Evolutionary conservation across 1,140 invertebrate species (phyloP), one percentile per base, ranked within the genome.

Genomic region (Ostrea denselamellosa): DNA sequence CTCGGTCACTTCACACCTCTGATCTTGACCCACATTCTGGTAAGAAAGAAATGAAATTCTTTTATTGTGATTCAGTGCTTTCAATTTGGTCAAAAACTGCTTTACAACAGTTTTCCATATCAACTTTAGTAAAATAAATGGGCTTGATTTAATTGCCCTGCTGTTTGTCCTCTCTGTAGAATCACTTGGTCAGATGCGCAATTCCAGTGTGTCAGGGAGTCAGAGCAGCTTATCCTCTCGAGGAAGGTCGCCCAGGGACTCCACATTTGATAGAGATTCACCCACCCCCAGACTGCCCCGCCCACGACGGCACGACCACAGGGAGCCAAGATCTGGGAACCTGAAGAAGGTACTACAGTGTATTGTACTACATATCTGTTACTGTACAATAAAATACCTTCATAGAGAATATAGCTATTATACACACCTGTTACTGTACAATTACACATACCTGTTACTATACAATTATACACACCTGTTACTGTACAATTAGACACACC

Each of bases 341-440:
- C 86, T 92, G 14, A 92, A 90, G 87, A 93, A 93, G 90, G 92
- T 93, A 83, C 34, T 93, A 83, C 17, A 62, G 53, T 3, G 34
- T 5, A 17, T 54, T 44, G 2, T 44, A 44, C 34, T 44, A 5
- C 34, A 44, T 44, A 44, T 5, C 34, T 44, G 34, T 44, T 44
- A 44, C 34, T 44, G 5, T 44, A 44, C n/a, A 44, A 44, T 44
- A 44, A 44, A n/a, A 44, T 5, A 44, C 34, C 34, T 5, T 44
- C 34, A 44, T 44, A 44, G 34, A 2, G 34, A 44, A 44, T 44
- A n/a, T 44, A 44, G 5, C 1, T 2, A 44, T 44, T 44, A 44
- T 44, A 44, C 34, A 44, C 34, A 44, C 5, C 34, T 44, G 34
- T 44, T 44, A 44, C 34, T 44, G 5, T 44, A 44, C 1, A 44